phyloP scores from a whole-genome alignment of 2,797 vertebrate species.

The Kryptolebias ocellatus region DNA sequence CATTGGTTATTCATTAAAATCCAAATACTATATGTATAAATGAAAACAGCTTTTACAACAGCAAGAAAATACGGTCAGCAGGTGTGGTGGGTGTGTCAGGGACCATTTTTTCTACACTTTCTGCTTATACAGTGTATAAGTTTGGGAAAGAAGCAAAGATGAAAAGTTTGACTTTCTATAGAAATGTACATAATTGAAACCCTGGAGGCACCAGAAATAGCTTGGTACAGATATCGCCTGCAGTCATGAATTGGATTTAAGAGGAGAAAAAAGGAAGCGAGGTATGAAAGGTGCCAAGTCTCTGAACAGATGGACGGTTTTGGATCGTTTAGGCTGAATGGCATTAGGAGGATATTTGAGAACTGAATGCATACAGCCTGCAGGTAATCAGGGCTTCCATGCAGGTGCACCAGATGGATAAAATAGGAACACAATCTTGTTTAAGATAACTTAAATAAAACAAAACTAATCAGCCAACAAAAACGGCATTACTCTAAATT shows the following conservation, averaged over 20 bases:
- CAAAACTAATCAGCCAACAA: neutral
- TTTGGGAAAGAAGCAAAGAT: constrained; percentile 46
- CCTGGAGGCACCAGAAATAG: constrained; percentile 40
- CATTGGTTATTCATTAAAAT: no score
- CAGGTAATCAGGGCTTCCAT: constrained; percentile 10
- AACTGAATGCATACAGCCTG: constrained; percentile 14
- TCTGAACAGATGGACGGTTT: constrained; percentile 24
- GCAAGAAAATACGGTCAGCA: neutral
- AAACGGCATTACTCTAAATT: neutral
- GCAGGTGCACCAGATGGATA: neutral
- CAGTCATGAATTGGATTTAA: constrained; percentile 32
- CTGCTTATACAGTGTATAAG: constrained; percentile 8
- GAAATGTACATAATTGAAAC: constrained; percentile 58
- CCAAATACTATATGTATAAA: neutral
- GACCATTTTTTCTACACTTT: constrained; percentile 4
- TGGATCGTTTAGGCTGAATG: constrained; percentile 49
- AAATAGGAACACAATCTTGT: no score
- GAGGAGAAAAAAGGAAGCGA: constrained; percentile 13
- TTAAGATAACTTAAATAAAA: neutral
- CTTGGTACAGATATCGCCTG: constrained; percentile 44
- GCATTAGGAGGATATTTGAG: constrained; percentile 21
- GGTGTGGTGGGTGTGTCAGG: constrained; percentile 7
- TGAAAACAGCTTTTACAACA: neutral
- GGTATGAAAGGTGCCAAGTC: constrained; percentile 8
- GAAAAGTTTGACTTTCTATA: constrained; percentile 62